Conservation (phyloP, 2,797 vertebrate species). For the Thripadectes ignobilis region DNA sequence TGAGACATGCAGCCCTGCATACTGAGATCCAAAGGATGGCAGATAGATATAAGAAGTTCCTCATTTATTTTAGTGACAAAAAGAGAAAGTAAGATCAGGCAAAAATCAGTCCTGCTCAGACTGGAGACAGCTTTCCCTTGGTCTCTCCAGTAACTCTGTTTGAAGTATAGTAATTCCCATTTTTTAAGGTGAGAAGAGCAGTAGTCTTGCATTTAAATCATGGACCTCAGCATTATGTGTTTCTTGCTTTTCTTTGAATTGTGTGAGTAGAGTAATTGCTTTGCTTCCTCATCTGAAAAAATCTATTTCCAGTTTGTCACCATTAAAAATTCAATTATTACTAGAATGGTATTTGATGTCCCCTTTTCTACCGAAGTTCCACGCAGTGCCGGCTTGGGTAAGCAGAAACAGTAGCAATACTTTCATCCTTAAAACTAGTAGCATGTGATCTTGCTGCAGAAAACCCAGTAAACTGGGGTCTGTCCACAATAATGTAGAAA, state of each 20-base stretch:
- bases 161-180: background rate
- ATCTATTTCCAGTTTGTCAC: background rate
- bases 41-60: background rate
- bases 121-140: background rate
- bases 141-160: background rate
- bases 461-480: background rate
- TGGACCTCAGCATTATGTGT: background rate
- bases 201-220: background rate
- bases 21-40: background rate
- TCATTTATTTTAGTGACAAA: background rate
- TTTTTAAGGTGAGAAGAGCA: background rate
- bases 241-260: background rate
- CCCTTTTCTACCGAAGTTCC: background rate
- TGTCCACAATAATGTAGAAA: background rate
- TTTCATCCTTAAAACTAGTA: background rate
- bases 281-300: background rate
- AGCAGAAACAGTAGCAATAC: background rate
- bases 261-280: background rate
- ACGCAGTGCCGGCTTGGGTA: background rate
- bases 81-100: background rate
- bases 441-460: background rate
- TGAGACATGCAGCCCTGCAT: background rate
- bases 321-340: background rate
- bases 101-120: background rate
- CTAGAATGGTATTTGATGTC: background rate